These are phyloP conservation scores for Notothenia rossii DNA, from an alignment of 2,113 vertebrate genomes.

Conservation along the genomic window DNA sequence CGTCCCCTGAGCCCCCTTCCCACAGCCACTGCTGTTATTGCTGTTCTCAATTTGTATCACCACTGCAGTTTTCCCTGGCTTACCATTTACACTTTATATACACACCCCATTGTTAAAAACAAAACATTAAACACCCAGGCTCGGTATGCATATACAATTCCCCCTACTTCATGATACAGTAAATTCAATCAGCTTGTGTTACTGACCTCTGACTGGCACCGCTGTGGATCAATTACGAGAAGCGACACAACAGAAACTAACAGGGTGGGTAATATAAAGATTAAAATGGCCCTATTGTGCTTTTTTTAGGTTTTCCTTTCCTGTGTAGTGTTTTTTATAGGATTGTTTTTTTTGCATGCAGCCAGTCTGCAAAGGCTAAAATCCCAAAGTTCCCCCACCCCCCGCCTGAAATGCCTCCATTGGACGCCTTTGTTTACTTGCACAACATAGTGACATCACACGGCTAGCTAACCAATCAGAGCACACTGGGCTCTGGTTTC, in stretches of 20 bases:
- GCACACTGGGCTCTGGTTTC: too few species aligned
- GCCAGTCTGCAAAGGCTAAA: too few species aligned
- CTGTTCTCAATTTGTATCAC: slow-evolving; percentile 22
- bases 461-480: too few species aligned
- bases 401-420: too few species aligned
- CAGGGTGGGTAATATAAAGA: too few species aligned
- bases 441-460: too few species aligned
- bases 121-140: background rate
- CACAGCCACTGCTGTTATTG: slow-evolving; percentile 26
- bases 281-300: too few species aligned
- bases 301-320: too few species aligned
- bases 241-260: background rate
- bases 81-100: slow-evolving; percentile 32
- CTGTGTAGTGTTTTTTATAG: too few species aligned
- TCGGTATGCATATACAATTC: background rate
- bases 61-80: slow-evolving; percentile 23
- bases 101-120: background rate
- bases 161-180: background rate
- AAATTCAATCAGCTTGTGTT: background rate
- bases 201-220: background rate
- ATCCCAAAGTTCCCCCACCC: too few species aligned
- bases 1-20: background rate
- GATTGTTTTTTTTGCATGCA: too few species aligned
- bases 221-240: background rate
- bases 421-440: too few species aligned